A percentile compares a stretch with the other conserved stretches of the same genome.
phyloP scores from a whole-genome alignment of 2,113 vertebrate genomes.

The Dipodomys ordii region DNA sequence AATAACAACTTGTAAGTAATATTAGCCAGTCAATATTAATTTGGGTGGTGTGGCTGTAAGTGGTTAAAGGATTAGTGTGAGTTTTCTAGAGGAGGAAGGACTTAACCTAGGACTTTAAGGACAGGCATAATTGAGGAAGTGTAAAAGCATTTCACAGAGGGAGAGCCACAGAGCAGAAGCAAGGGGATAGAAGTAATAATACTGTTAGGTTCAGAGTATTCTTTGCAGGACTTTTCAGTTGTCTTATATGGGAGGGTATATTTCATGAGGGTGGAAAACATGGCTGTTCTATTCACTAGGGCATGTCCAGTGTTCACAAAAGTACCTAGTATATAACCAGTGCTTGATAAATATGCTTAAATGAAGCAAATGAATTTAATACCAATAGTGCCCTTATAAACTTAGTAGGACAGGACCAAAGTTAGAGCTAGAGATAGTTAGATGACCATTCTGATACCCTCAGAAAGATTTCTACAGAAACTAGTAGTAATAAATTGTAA shows the following conservation, averaged over 20 bases:
- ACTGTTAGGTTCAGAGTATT: background rate
- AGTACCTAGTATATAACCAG: background rate
- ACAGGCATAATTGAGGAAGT: background rate
- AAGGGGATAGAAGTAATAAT: background rate
- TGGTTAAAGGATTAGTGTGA: background rate
- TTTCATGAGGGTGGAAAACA: background rate
- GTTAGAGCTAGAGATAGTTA: conserved; percentile 33
- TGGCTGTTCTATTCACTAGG: background rate
- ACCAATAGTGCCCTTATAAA: background rate
- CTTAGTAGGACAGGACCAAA: background rate
- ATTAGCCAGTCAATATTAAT: background rate
- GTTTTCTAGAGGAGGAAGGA: background rate
- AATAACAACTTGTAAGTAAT: conserved; percentile 40
- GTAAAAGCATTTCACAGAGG: background rate
- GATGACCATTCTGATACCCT: background rate
- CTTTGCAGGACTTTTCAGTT: background rate
- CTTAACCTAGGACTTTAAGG: conserved; percentile 4
- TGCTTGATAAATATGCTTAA: background rate
- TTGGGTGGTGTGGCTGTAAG: background rate
- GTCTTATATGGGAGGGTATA: background rate
- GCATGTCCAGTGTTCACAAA: background rate
- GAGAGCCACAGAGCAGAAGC: background rate
- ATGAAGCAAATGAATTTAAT: background rate
- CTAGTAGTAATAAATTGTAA: background rate
- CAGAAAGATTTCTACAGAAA: conserved; percentile 14